Evolutionary conservation across 2,888 invertebrate genomes (phyloP), one percentile per base, ranked within the genome.

Genomic region (Macrosiphum euphorbiae): DNA sequence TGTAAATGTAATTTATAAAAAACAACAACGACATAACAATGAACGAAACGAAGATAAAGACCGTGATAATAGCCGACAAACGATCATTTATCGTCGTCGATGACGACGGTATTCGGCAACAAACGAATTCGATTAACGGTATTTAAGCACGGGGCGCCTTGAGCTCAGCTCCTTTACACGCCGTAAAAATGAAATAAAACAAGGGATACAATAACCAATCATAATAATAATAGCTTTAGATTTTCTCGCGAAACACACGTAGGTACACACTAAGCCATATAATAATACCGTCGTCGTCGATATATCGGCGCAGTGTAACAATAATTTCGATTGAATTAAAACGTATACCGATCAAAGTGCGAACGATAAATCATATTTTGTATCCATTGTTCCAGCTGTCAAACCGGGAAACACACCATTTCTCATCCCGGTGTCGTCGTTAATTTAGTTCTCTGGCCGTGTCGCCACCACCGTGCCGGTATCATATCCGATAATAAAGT

Each of bases 281-380:
- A 47, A 44, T 86, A 7, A n/a, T n/a, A n/a, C n/a, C n/a, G n/a
- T 3, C n/a, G 5, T n/a, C 86, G 44, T 28, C 86, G 44, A 28
- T 13, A n/a, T 86, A 86, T 86, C 47, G n/a, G 28, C 13, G 28
- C 10, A 10, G 41, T 44, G 24, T 28, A 91, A 91, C 52, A 88
- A 92, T 67, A 67, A 90, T 85, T 93, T 90, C 55, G 90, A 89
- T 90, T 85, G 90, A 93, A 93, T 93, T 93, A 93, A 90, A 93
- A 93, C 85, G 67, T 94, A 94, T 90, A 78, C 78, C 78, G 78
- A 78, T 87, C 67, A 90, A 94, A 90, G 28, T 44, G 52, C 35
- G 44, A 50, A 90, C 94, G 86, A 94, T 94, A 94, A 94, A 94
- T 94, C 94, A 94, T 94, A 90, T 94, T 94, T 94, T 94, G 94